Percentiles rank a stretch among this genome's conserved stretches.
These are phyloP conservation scores for Pygoscelis adeliae DNA, from an alignment of 2,113 vertebrate genomes.

Conservation along the genomic window DNA sequence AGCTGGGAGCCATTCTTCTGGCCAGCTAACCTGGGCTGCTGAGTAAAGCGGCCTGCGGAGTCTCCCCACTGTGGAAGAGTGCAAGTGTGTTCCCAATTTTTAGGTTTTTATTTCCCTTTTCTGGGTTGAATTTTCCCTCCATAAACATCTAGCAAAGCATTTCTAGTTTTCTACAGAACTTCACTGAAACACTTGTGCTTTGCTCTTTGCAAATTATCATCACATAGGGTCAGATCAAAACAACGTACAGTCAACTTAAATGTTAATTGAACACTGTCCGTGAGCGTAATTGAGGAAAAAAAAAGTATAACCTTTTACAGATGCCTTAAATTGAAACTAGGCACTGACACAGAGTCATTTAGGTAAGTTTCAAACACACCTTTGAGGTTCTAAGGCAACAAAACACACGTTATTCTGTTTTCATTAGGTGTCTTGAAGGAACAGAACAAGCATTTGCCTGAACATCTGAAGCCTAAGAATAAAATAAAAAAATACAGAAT, in stretches of 20 bases:
- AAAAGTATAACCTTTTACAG: neutral
- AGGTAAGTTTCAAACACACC: neutral
- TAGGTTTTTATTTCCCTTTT: neutral
- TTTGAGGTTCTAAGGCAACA: neutral
- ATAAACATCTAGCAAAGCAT: neutral
- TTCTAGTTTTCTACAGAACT: neutral
- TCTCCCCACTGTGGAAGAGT: neutral
- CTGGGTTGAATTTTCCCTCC: neutral
- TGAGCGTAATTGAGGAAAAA: neutral
- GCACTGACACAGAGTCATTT: neutral
- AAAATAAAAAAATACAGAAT: neutral
- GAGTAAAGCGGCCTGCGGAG: rapidly evolving
- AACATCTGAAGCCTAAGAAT: neutral
- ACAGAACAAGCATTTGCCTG: neutral
- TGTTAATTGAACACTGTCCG: neutral
- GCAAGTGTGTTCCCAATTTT: neutral
- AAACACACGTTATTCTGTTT: neutral
- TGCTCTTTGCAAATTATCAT: neutral
- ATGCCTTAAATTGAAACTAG: neutral
- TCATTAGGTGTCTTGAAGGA: neutral
- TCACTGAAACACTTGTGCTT: neutral
- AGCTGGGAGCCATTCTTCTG: neutral
- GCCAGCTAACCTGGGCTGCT: neutral
- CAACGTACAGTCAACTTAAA: neutral
- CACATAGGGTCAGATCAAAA: neutral